phyloP scores from a whole-genome alignment of 1,140 invertebrate genomes.

The Grapholita molesta region DNA sequence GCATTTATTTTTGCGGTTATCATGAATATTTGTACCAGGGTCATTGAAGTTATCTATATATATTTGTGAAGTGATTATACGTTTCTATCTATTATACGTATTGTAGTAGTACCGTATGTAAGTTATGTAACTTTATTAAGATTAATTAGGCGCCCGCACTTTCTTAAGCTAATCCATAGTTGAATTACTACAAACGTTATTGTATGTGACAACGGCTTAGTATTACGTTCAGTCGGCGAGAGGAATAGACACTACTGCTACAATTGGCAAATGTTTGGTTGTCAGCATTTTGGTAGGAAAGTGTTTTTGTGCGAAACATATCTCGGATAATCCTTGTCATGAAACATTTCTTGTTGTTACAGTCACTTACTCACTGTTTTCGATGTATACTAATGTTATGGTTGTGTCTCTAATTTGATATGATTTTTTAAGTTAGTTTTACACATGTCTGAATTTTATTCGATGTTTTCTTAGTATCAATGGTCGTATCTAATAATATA shows the following conservation, averaged over 20 bases:
- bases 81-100: too few species aligned
- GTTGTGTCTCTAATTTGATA: not conserved
- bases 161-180: not conserved
- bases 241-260: constrained; percentile 1
- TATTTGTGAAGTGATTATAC: too few species aligned
- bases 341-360: not conserved
- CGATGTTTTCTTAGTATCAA: too few species aligned
- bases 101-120: too few species aligned
- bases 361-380: not conserved
- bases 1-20: too few species aligned
- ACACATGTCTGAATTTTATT: too few species aligned
- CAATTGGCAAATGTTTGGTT: not conserved
- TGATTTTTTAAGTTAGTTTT: not conserved
- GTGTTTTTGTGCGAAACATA: not conserved
- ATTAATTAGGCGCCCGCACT: not conserved
- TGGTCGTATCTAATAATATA: too few species aligned
- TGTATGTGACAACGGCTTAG: not conserved
- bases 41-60: too few species aligned
- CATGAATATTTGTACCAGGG: too few species aligned
- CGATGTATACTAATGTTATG: too few species aligned
- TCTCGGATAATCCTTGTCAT: not conserved
- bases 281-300: not conserved
- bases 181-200: not conserved
- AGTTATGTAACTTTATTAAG: too few species aligned
- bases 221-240: not conserved